Conservation (phyloP, 2,797 vertebrate species). For the Dermochelys coriacea region DNA sequence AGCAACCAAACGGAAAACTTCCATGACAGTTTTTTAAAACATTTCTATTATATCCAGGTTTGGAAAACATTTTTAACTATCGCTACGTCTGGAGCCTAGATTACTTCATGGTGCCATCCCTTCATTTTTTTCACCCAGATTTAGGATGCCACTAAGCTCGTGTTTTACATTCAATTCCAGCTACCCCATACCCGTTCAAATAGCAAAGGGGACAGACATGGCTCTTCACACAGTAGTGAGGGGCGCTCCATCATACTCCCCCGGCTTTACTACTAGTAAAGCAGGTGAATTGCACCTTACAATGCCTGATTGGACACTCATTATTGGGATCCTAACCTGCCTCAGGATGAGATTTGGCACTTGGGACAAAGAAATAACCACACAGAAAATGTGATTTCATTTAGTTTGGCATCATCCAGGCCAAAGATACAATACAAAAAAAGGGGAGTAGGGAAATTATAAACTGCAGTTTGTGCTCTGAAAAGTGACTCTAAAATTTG, state of each 20-base stretch:
- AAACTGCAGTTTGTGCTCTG: not conserved
- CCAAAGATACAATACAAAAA: not conserved
- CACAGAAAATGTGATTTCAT: not conserved
- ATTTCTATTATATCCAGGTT: not conserved
- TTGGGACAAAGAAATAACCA: not conserved
- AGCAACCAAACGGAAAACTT: not conserved
- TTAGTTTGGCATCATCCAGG: not conserved
- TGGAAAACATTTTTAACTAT: not conserved
- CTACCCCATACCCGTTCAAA: fast-evolving
- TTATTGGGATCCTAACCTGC: not conserved
- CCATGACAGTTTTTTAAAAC: not conserved
- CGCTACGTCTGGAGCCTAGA: not conserved
- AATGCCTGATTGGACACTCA: not conserved
- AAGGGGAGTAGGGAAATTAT: not conserved
- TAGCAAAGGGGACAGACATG: not conserved
- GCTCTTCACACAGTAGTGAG: not conserved
- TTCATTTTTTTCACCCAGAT: not conserved
- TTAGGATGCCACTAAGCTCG: not conserved
- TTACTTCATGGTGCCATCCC: fast-evolving
- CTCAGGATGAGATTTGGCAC: not conserved
- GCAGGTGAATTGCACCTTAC: not conserved
- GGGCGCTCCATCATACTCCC: not conserved
- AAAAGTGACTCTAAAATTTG: not conserved
- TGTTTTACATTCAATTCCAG: not conserved
- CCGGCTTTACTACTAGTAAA: too few species aligned